phyloP scores from a whole-genome alignment of 2,888 invertebrate genomes.

The Embidobia sp. region DNA sequence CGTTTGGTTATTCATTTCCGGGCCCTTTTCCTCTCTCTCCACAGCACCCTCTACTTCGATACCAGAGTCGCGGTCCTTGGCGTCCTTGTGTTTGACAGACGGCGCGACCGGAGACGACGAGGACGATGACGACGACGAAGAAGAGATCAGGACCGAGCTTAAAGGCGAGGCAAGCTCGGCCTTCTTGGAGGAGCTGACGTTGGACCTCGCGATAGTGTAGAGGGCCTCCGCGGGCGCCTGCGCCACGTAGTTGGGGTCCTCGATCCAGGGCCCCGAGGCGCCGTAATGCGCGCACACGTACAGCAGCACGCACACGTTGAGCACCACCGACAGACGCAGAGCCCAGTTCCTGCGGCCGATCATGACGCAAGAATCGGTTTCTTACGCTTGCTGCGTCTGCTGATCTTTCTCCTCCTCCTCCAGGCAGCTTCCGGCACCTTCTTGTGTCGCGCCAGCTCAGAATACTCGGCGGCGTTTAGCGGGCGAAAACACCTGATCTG shows the following conservation, averaged over 20 bases:
- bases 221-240: constrained; percentile 81
- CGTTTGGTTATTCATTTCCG: constrained; percentile 26
- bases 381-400: constrained; percentile 40
- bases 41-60: not conserved
- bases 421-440: constrained; percentile 51
- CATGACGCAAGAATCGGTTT: constrained; percentile 69
- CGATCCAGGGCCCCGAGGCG: constrained; percentile 80
- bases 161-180: constrained; percentile 32
- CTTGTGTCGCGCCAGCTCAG: constrained; percentile 60
- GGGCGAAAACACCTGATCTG: constrained; percentile 1
- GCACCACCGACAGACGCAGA: constrained; percentile 88
- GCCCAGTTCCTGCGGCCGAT: constrained; percentile 85
- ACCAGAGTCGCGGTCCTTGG: not conserved
- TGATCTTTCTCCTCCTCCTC: constrained; percentile 53
- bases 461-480: constrained; percentile 3
- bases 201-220: constrained; percentile 72
- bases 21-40: constrained; percentile 16
- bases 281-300: constrained; percentile 87
- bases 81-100: constrained; percentile 42
- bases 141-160: constrained; percentile 33
- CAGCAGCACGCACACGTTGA: constrained; percentile 87
- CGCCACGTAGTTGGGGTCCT: constrained; percentile 77
- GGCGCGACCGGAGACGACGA: constrained; percentile 72
- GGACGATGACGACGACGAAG: constrained; percentile 73
- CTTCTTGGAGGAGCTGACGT: constrained; percentile 52